Evolutionary conservation across 2,797 vertebrate species (phyloP).

Genomic region (Lepus oiostolus): DNA sequence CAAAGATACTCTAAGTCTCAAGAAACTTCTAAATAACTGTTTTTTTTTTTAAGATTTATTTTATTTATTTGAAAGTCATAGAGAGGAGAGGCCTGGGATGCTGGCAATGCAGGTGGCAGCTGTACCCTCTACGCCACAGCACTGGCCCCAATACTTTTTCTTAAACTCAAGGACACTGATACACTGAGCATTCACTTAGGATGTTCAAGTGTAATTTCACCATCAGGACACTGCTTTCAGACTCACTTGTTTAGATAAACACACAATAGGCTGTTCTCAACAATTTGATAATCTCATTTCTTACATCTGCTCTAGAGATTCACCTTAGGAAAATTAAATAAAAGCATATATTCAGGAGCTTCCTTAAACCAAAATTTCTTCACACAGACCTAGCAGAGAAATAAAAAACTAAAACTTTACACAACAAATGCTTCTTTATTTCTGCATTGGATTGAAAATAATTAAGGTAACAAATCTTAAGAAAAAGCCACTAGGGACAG

Average conservation of each 20-base stretch:
- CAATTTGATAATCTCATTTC: slow-evolving; percentile 38
- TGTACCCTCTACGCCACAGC: too few relatives aligned
- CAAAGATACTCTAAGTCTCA: slow-evolving; percentile 27
- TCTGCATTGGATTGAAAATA: slow-evolving; percentile 11
- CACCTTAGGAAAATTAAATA: slow-evolving; percentile 37
- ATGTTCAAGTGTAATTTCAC: background rate
- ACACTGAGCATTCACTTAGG: background rate
- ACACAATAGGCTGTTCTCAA: background rate
- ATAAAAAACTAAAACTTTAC: slow-evolving; percentile 48
- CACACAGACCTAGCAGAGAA: background rate
- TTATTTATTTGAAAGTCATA: too few relatives aligned
- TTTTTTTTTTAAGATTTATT: background rate
- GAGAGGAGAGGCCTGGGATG: too few relatives aligned
- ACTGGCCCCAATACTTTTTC: background rate
- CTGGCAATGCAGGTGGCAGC: too few relatives aligned
- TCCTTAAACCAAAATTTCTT: slow-evolving; percentile 55
- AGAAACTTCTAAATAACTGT: slow-evolving; percentile 28
- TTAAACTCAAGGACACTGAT: slow-evolving; percentile 25
- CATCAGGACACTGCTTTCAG: background rate
- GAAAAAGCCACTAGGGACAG: slow-evolving; percentile 8
- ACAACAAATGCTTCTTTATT: background rate
- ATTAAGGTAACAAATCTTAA: slow-evolving; percentile 24
- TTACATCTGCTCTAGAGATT: background rate
- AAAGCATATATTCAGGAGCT: slow-evolving; percentile 14
- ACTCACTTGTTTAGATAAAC: slow-evolving; percentile 54